These are phyloP conservation scores for Brenthis daphne DNA, from an alignment of 2,888 invertebrate species.

Conservation along the genomic window DNA sequence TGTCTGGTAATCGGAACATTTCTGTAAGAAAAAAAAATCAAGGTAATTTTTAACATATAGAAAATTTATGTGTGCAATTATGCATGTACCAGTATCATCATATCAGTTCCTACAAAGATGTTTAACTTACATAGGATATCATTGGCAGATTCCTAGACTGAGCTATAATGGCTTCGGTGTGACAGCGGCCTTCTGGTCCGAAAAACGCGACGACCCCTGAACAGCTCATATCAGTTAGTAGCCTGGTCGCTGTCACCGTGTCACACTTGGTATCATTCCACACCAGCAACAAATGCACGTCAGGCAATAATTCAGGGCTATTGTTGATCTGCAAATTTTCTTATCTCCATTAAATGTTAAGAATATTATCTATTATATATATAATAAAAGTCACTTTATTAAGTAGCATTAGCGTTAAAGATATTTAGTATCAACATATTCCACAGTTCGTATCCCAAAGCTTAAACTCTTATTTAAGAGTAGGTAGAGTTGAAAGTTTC, in stretches of 20 bases:
- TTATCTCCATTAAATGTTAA: neutral
- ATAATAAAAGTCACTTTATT: neutral
- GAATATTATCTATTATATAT: neutral
- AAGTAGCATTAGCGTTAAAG: too few species aligned
- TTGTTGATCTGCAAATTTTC: constrained; percentile 85
- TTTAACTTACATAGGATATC: constrained; percentile 95
- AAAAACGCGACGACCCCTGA: constrained; percentile 95
- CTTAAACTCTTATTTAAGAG: too few species aligned
- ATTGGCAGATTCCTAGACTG: constrained; percentile 97
- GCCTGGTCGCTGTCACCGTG: constrained; percentile 90
- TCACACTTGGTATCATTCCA: constrained; percentile 95
- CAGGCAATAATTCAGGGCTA: constrained; percentile 85
- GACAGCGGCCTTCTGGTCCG: constrained; percentile 96
- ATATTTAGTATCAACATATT: too few species aligned
- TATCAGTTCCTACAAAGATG: neutral
- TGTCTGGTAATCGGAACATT: constrained; percentile 96
- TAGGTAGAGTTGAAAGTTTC: neutral
- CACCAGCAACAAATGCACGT: constrained; percentile 86
- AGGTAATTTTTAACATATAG: neutral
- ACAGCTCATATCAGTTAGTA: constrained; percentile 95
- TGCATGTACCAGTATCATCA: too few species aligned
- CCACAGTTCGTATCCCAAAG: too few species aligned
- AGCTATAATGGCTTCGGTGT: constrained; percentile 96
- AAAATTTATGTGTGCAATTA: neutral
- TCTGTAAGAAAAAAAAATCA: constrained; percentile 83